Conservation (phyloP, 2,888 invertebrate species). For the Cephonodes hylas region DNA sequence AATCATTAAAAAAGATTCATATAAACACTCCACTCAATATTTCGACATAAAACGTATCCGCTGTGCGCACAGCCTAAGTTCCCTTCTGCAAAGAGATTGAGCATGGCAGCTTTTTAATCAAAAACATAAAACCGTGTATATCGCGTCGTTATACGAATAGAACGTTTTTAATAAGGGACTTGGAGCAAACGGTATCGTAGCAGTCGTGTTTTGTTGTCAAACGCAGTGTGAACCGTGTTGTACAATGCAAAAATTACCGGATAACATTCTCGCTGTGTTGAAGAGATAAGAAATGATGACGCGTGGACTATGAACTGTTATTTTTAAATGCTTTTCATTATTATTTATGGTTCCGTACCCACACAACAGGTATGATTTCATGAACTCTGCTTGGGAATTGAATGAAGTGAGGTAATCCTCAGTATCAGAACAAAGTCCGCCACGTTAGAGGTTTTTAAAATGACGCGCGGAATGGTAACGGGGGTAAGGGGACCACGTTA, state of each 20-base stretch:
- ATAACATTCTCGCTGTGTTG: slow-evolving; percentile 1
- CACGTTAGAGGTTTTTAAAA: neutral
- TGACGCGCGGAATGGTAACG: neutral
- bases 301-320: too few species aligned
- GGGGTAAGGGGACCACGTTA: neutral
- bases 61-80: slow-evolving; percentile 12
- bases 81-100: slow-evolving; percentile 25
- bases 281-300: neutral
- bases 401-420: too few species aligned
- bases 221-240: slow-evolving; percentile 27
- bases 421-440: too few species aligned
- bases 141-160: slow-evolving; percentile 32
- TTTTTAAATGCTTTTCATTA: too few species aligned
- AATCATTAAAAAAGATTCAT: too few species aligned
- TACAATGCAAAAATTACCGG: slow-evolving; percentile 9
- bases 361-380: too few species aligned
- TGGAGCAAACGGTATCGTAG: slow-evolving; percentile 6
- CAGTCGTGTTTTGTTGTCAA: slow-evolving; percentile 43
- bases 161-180: slow-evolving; percentile 33
- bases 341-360: too few species aligned
- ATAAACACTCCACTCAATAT: neutral
- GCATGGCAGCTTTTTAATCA: slow-evolving; percentile 44
- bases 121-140: slow-evolving; percentile 37
- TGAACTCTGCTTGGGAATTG: too few species aligned
- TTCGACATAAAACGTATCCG: neutral